Evolutionary conservation across 2,888 invertebrate genomes (phyloP), one percentile per base, ranked within the genome.

Genomic region (Oligia strigilis): DNA sequence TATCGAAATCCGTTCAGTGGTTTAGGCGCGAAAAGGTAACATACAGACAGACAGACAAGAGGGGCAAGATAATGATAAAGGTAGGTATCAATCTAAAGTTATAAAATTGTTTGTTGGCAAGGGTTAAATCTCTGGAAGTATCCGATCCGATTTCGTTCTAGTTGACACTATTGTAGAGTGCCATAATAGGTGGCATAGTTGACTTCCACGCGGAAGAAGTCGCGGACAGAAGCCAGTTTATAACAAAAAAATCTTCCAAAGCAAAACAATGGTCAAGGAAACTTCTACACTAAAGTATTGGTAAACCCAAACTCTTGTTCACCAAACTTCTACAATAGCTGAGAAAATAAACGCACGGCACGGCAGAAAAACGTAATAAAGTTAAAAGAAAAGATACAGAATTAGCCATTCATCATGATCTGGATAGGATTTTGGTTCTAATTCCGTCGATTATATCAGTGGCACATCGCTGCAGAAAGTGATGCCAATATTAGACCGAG

Each of bases 361-460:
- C 88, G 85, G 83, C 80, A 84, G 79, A 80, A 80, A 78, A 84
- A 72, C 80, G 71, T 70, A 87, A 79, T 85, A 85, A 87, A 82
- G 77, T 82, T 76, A 77, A 77, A 85, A 87, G 83, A 87, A 88
- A 79, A 78, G 75, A 85, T 85, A 88, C 86, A 74, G 78, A 89
- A 89, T 87, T 89, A 90, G 89, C 86, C 65, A 87, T 90, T 85
- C 84, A 89, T 89, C 90, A 91, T 84, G 83, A 78, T 71, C 88
- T 92, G 89, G 83, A 92, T 90, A 90, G 83, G 71, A 84, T 90
- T 91, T 90, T 79, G 84, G 85, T 92, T 89, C 94, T 94, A 94
- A 93, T 91, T 93, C 87, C 65, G 94, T 93, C 93, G 94, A 90
- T 95, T 92, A 90, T 92, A 91, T 93, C 93, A 94, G 84, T 85